phyloP scores from a whole-genome alignment of 2,113 vertebrate species.

The Symphodus melops region DNA sequence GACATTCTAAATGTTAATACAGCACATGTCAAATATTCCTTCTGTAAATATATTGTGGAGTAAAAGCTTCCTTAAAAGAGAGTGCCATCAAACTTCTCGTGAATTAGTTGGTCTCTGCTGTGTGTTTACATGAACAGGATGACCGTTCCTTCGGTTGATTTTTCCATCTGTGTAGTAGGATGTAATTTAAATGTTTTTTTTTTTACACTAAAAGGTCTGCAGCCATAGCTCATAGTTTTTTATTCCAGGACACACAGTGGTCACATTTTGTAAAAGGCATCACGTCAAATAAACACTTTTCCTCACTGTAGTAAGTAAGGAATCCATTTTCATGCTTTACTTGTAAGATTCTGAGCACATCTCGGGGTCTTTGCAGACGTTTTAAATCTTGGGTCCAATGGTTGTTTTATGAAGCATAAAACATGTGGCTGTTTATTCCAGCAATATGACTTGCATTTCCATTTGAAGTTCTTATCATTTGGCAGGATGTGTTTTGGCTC shows the following conservation, averaged over 20 bases:
- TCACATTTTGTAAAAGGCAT: neutral
- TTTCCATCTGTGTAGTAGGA: conserved; percentile 6
- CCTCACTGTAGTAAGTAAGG: neutral
- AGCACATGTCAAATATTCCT: no score
- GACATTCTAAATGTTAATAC: no score
- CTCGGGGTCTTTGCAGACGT: conserved; percentile 25
- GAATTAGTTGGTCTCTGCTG: no score
- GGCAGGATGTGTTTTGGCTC: conserved; percentile 45
- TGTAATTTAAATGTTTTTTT: conserved; percentile 12
- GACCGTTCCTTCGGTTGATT: conserved; percentile 1
- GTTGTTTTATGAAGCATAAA: conserved; percentile 50
- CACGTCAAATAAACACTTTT: conserved; percentile 10
- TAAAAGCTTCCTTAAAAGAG: no score
- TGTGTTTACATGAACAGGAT: no score
- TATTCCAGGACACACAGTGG: neutral
- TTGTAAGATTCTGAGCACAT: conserved; percentile 1
- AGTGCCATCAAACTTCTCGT: no score
- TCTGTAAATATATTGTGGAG: no score
- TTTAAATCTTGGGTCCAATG: conserved; percentile 48
- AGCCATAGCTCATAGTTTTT: conserved; percentile 1
- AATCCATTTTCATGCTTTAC: conserved; percentile 34
- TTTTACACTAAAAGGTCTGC: conserved; percentile 4
- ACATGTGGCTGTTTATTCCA: conserved; percentile 35
- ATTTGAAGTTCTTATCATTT: conserved; percentile 53
- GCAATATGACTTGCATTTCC: conserved; percentile 53